Evolutionary conservation across 2,113 vertebrate species (phyloP), one percentile per base, ranked within the genome.

Genomic region (Calidris pugnax): DNA sequence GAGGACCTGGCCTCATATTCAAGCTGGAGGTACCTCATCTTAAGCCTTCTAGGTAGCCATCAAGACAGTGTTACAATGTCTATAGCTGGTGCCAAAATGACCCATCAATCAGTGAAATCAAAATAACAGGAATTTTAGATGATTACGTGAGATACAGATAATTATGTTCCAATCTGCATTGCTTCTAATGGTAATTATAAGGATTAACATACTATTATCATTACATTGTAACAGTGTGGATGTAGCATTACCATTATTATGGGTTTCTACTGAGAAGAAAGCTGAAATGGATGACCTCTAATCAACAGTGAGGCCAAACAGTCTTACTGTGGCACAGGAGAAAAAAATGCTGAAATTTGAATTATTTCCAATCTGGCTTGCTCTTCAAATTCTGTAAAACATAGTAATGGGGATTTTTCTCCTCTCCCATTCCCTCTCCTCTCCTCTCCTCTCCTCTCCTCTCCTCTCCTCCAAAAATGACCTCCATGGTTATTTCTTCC

Each of bases 121-220:
- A 91, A 93, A 85, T 67, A 79, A 71, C 50, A 81, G 10, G 7
- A 62, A 81, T 96, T 95, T 97, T 83, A 12, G 14, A 83, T 80
- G 48, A 84, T 80, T 96, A 63, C 0, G 0, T 75, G 74, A 74
- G 72, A 95, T 82, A 72, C 26, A 66, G 81, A 73, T 87, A 82
- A 93, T 93, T 89, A 66, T 48, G 51, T 71, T 83, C 53, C 66
- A 87, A 75, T 87, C 50, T 82, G n/a, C 62, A 62, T 76, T 87
- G n/a, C 77, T 85, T 87, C 39, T 89, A 18, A 51, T 69, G 35
- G 19, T 76, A 87, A 89, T 91, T 94, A 75, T 53, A 89, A 59
- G 14, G n/a, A 83, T 93, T 89, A 93, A 87, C 66, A 82, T 68
- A 47, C 51, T 67, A 62, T 60, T 86, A 89, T 60, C 30, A 75